phyloP scores from a whole-genome alignment of 2,113 vertebrate genomes.

The Crotalus horridus region DNA sequence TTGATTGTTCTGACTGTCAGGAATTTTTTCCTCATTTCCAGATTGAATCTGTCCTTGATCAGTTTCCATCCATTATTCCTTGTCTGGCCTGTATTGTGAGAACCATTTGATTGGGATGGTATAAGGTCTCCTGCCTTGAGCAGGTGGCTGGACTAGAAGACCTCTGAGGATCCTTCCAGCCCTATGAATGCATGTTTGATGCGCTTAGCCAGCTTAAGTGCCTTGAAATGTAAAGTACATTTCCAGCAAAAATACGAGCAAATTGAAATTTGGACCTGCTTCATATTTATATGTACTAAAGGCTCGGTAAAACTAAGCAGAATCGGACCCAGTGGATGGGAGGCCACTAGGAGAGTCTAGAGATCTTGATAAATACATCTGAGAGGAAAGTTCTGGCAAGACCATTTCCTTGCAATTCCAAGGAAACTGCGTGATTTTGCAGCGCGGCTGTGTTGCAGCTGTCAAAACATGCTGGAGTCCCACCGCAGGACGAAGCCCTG shows the following conservation, averaged over 20 bases:
- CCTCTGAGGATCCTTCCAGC: too few species aligned
- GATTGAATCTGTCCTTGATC: too few species aligned
- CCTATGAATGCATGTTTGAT: too few species aligned
- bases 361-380: too few species aligned
- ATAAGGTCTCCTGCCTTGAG: too few species aligned
- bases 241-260: neutral
- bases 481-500: neutral
- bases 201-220: neutral
- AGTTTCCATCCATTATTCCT: too few species aligned
- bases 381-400: neutral
- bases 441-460: neutral
- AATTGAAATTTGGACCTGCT: neutral
- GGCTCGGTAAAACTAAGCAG: neutral
- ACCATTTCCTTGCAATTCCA: neutral
- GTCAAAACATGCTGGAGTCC: neutral
- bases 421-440: neutral
- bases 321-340: neutral
- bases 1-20: too few species aligned
- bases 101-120: too few species aligned
- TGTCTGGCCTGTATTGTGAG: neutral
- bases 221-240: neutral
- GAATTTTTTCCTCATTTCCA: too few species aligned
- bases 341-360: neutral
- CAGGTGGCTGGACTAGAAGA: too few species aligned
- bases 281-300: neutral